Percentiles rank a stretch among this genome's conserved stretches.
Evolutionary conservation across 2,797 vertebrate genomes (phyloP).

Genomic region (Notoglanidium macrostoma): DNA sequence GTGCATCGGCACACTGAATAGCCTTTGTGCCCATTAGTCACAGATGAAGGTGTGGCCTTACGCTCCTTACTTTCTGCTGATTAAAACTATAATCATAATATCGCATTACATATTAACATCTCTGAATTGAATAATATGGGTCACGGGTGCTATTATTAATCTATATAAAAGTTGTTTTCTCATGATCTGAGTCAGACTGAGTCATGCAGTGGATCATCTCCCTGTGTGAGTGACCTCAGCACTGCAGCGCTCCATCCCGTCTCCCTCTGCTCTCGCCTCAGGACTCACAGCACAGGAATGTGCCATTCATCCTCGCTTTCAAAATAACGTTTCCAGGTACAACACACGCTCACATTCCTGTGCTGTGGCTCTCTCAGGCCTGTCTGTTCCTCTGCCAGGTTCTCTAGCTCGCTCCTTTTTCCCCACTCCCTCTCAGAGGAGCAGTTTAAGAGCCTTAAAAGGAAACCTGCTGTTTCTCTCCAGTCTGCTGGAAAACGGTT

Average conservation of each 20-base stretch:
- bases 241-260: constrained; percentile 10
- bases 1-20: neutral
- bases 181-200: neutral
- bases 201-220: neutral
- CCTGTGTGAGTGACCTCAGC: neutral
- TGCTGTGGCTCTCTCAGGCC: neutral
- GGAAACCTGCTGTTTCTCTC: constrained; percentile 56
- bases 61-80: neutral
- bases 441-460: constrained; percentile 63
- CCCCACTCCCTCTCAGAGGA: constrained; percentile 36
- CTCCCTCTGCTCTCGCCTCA: constrained; percentile 15
- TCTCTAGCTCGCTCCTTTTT: constrained; percentile 1
- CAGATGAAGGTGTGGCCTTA: neutral
- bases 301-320: constrained; percentile 26
- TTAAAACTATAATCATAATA: neutral
- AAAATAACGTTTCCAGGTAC: constrained; percentile 57
- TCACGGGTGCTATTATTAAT: neutral
- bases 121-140: neutral
- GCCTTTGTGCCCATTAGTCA: too few relatives aligned
- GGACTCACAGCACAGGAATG: constrained; percentile 64
- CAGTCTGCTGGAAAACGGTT: constrained; percentile 36
- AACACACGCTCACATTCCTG: constrained; percentile 44
- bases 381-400: constrained; percentile 51
- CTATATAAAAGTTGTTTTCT: neutral
- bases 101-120: neutral